These are phyloP conservation scores for Sebastes taczanowskii DNA, from an alignment of 2,797 vertebrate species.

Conservation along the genomic window DNA sequence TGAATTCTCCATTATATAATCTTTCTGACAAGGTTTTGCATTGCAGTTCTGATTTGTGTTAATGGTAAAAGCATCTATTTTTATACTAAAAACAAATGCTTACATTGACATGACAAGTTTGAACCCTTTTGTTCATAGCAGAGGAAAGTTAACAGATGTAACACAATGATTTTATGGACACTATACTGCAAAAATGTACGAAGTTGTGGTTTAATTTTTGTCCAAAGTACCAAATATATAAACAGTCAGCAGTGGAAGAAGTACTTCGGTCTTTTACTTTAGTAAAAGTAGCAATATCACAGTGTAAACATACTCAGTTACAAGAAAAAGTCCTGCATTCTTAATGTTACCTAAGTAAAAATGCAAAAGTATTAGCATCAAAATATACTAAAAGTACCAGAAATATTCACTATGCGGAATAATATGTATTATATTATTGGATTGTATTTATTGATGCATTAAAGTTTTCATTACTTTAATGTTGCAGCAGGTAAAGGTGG, in stretches of 20 bases:
- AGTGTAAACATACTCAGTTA: too few species aligned
- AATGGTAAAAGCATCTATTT: background rate
- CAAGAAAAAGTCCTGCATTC: too few species aligned
- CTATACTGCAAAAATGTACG: background rate
- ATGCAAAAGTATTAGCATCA: too few species aligned
- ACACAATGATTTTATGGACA: background rate
- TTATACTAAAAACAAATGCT: background rate
- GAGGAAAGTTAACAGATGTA: background rate
- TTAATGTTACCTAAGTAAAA: too few species aligned
- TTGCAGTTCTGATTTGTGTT: background rate
- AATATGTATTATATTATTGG: too few species aligned
- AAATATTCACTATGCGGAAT: accelerated
- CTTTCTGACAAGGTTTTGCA: background rate
- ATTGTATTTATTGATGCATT: too few species aligned
- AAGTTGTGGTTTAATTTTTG: background rate
- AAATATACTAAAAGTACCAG: too few species aligned
- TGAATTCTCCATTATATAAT: background rate
- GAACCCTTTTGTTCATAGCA: background rate
- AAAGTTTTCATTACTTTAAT: too few species aligned
- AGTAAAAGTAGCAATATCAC: too few species aligned
- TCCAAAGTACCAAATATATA: background rate
- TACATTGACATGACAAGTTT: background rate
- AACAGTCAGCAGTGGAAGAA: too few species aligned
- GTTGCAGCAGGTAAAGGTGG: too few species aligned
- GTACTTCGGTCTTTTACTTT: too few species aligned